Conservation (phyloP, 2,797 vertebrate genomes). For the Neopelma chrysocephalum region DNA sequence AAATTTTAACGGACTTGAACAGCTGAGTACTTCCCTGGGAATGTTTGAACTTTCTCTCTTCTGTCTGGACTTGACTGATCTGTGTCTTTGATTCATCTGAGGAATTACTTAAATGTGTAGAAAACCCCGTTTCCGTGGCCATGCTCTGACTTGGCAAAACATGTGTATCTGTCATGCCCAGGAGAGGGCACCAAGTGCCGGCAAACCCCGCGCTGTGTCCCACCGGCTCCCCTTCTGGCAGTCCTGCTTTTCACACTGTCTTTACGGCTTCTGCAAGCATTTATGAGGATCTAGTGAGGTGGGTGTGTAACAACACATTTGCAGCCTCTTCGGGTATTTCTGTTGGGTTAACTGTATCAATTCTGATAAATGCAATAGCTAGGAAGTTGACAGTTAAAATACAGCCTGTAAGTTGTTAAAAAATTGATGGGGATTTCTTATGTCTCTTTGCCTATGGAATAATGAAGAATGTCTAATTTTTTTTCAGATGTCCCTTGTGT, state of each 20-base stretch:
- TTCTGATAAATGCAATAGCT: not conserved
- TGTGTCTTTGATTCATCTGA: not conserved
- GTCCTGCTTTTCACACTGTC: rapidly evolving
- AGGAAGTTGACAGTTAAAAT: not conserved
- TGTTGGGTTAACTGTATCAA: not conserved
- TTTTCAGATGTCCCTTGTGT: not conserved
- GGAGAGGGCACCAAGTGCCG: conserved; percentile 31
- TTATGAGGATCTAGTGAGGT: rapidly evolving
- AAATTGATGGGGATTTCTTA: not conserved
- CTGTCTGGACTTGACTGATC: not conserved
- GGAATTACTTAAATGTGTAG: not conserved
- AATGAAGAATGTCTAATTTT: not conserved
- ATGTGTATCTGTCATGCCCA: not conserved
- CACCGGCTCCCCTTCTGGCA: rapidly evolving
- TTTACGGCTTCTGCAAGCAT: not conserved
- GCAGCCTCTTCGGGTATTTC: not conserved
- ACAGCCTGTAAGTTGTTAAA: not conserved
- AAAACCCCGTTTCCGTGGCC: not conserved
- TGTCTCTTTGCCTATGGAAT: not conserved
- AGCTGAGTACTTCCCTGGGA: not conserved
- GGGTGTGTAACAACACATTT: rapidly evolving
- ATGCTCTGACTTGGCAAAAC: not conserved
- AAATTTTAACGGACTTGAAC: not conserved
- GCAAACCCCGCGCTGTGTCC: rapidly evolving
- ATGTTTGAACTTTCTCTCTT: not conserved